phyloP scores from a whole-genome alignment of 2,888 invertebrate species.

The Thysanoteuthis rhombus region DNA sequence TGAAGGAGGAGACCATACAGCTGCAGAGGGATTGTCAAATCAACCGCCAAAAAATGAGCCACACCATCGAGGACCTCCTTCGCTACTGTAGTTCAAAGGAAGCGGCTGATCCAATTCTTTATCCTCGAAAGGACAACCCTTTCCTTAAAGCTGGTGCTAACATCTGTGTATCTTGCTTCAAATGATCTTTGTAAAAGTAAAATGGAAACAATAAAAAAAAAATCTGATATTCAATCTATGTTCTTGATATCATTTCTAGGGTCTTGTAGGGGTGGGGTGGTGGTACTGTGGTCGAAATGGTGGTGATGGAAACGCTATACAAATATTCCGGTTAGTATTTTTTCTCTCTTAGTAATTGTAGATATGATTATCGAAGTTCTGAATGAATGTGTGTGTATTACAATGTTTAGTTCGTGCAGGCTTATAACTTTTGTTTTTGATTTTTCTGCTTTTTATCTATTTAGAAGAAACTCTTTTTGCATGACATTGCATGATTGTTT shows the following conservation, averaged over 20 bases:
- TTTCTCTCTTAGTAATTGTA: too few relatives aligned
- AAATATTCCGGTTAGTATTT: too few relatives aligned
- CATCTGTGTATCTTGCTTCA: neutral
- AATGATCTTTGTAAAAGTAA: neutral
- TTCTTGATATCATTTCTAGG: neutral
- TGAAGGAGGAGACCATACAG: conserved; percentile 25
- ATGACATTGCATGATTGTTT: too few relatives aligned
- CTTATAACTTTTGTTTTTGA: too few relatives aligned
- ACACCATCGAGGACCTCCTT: conserved; percentile 15
- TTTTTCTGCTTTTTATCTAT: too few relatives aligned
- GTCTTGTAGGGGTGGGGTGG: too few relatives aligned
- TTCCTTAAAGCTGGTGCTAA: neutral
- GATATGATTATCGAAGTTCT: too few relatives aligned
- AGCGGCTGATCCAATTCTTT: conserved; percentile 13
- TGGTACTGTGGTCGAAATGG: too few relatives aligned
- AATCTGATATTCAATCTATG: neutral
- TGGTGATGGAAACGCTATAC: too few relatives aligned
- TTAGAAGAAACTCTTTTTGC: too few relatives aligned
- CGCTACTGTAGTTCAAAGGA: conserved; percentile 17
- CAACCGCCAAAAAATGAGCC: neutral
- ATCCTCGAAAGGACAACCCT: conserved; percentile 18
- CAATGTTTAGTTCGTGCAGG: too few relatives aligned
- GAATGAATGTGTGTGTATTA: too few relatives aligned
- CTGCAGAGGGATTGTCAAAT: conserved; percentile 17
- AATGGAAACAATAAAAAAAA: conserved; percentile 12